phyloP scores from a whole-genome alignment of 53 echinoderm and acorn worm genomes.

The Luidia sarsii region DNA sequence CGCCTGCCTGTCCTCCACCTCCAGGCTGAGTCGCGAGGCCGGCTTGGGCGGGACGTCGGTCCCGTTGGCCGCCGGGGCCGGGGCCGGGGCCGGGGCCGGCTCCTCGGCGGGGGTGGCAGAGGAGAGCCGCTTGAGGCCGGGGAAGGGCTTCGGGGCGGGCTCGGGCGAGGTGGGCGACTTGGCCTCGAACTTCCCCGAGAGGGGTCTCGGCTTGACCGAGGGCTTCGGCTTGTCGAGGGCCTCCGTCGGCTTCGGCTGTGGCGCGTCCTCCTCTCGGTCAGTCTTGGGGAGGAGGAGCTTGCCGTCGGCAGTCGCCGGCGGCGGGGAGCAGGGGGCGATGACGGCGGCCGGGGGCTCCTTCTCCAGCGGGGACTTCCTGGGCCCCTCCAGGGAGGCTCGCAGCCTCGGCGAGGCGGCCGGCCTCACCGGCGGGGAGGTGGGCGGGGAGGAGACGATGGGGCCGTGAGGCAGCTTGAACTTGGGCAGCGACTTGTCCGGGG shows the following conservation, averaged over 20 bases:
- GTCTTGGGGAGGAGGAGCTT: background rate
- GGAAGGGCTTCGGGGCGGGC: background rate
- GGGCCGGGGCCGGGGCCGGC: background rate
- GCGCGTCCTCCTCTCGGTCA: background rate
- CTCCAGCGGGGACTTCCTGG: slow-evolving; percentile 5
- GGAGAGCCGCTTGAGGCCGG: background rate
- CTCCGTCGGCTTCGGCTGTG: background rate
- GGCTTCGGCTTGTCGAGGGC: slow-evolving; percentile 40
- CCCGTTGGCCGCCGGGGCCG: background rate
- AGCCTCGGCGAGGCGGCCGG: slow-evolving; percentile 2
- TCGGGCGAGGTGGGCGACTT: background rate
- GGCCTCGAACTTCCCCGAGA: slow-evolving; percentile 22
- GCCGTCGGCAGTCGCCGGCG: background rate
- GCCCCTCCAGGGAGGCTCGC: slow-evolving; percentile 2
- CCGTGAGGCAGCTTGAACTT: background rate
- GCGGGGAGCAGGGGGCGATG: too few relatives aligned
- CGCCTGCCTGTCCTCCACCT: background rate
- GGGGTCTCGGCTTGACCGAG: slow-evolving; percentile 11
- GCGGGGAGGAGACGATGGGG: too few relatives aligned
- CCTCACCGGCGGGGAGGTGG: too few relatives aligned
- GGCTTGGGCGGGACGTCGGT: background rate
- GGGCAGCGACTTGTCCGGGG: background rate
- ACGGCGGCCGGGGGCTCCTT: too few relatives aligned
- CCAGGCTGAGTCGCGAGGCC: background rate
- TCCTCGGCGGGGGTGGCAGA: background rate